Base-by-base conservation (phyloP, 2,113 vertebrate species). In the Corythoichthys intestinalis region DNA sequence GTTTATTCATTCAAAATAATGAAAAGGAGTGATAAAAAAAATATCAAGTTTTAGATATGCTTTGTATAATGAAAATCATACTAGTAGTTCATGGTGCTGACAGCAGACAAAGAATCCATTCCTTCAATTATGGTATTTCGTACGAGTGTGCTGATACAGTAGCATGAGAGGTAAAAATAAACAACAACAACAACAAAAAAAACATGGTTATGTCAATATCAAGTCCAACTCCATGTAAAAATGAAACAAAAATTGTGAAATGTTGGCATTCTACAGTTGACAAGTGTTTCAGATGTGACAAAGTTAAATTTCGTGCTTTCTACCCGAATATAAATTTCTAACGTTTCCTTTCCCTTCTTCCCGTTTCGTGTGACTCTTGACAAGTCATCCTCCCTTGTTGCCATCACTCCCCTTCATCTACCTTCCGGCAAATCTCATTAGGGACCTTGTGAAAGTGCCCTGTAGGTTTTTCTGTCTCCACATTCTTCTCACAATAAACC, bases 391-490 rank as follows among this genome's bases (percentile, higher is more conserved):
- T 49, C 48, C 41, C 63, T 63, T 38, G 14, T 58, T 72, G 49
- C 54, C 70, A 39, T 69, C 67, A n/a, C 73, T 64, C 47, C 49
- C 46, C 50, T 62, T 60, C 63, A 15, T 73, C 70, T 59, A 11
- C 58, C 50, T 72, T 50, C 46, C 67, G 59, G 65, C 68, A 53
- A 14, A 49, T 48, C 59, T 83, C 79, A 69, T 59, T 70, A 17
- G 58, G 66, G 68, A 41, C 66, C 14, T 44, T 66, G 67, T 74
- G 79, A 82, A 73, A 54, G 52, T 17, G 68, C 81, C 83, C 79
- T 28, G 65, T 61, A 82, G 85, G 53, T 66, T 70, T 86, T 86
- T 64, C 86, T 80, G 85, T 82, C 82, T 62, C 0, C 76, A 49
- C 47, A 6, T 47, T 63, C 17, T 60, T 77, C 77, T 64, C 44